phyloP scores from a whole-genome alignment of 2,797 vertebrate genomes.

The Chloroceryle inda region DNA sequence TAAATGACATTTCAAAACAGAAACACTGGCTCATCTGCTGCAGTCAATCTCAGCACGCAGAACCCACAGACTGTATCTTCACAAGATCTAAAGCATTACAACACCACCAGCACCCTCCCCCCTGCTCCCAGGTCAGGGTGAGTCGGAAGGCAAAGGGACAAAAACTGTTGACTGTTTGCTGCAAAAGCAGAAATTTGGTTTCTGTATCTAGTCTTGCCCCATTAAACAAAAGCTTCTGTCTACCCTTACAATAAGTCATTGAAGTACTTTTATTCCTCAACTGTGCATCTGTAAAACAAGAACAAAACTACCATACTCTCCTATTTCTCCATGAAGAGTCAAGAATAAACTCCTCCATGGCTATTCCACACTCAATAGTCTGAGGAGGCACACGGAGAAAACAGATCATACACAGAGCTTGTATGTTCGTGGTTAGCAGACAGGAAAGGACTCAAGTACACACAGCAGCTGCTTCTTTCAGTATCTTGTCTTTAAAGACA shows the following conservation, averaged over 20 bases:
- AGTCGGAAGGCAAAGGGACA: neutral
- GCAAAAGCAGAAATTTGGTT: constrained; percentile 20
- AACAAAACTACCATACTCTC: neutral
- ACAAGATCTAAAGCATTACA: constrained; percentile 20
- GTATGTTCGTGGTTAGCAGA: neutral
- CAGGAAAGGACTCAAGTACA: neutral
- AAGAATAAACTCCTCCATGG: neutral
- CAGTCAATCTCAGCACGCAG: constrained; percentile 26
- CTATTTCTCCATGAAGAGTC: neutral
- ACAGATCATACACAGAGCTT: neutral
- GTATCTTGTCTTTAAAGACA: neutral
- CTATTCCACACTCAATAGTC: fast-evolving
- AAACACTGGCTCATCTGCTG: constrained; percentile 7
- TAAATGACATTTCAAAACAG: constrained; percentile 26
- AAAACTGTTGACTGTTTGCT: neutral
- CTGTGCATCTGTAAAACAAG: neutral
- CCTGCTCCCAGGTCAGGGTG: neutral
- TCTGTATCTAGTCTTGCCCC: neutral
- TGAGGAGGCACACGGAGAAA: fast-evolving
- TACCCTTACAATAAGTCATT: neutral
- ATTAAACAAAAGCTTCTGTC: neutral
- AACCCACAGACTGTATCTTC: constrained; percentile 43
- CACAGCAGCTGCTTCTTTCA: neutral
- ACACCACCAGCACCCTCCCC: neutral
- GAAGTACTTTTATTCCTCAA: neutral